Base-by-base conservation (phyloP, 2,888 invertebrate species). In the Blastobasis lacticolella region DNA sequence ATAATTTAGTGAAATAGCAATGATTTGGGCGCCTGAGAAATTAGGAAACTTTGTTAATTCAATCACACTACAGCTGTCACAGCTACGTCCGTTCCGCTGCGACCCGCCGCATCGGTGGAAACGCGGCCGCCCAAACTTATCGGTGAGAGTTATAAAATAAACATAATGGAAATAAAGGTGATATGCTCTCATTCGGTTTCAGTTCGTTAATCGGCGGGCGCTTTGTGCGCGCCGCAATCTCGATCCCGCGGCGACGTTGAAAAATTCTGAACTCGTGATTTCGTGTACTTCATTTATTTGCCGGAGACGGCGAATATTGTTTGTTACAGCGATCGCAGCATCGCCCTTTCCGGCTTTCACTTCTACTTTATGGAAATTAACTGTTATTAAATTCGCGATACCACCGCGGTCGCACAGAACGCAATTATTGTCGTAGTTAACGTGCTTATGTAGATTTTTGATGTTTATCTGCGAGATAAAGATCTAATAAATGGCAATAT, bases 251-350 rank as follows among this genome's bases (percentile, higher is more conserved):
- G 64, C 68, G 81, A 86, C 82, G 77, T 83, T 84, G 84, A 85
- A 85, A 86, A 86, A 85, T 85, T 77, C 78, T 72, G 67, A 72
- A 68, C 76, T 82, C 86, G 86, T 85, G 86, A 83, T 85, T 82
- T 84, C 84, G 82, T 83, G 84, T 78, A 70, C 73, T 76, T 78
- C 78, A 78, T 85, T 85, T 82, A 78, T 81, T 80, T 75, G 69
- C 74, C 58, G 69, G 66, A 68, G 69, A 71, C 73, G 67, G 70
- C 66, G 71, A 78, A 78, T 81, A 81, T 79, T 80, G 77, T 80
- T 81, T 78, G 72, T 72, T 61, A 68, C 63, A 60, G 9, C 42
- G 10, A 9, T 42, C 60, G 72, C 72, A 61, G 69, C 63, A 60
- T 42, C 42, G 10, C 42, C 10, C 60, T 69, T 74, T 73, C 71